phyloP scores from a whole-genome alignment of 2,113 vertebrate species.

The Heloderma charlesbogerti region DNA sequence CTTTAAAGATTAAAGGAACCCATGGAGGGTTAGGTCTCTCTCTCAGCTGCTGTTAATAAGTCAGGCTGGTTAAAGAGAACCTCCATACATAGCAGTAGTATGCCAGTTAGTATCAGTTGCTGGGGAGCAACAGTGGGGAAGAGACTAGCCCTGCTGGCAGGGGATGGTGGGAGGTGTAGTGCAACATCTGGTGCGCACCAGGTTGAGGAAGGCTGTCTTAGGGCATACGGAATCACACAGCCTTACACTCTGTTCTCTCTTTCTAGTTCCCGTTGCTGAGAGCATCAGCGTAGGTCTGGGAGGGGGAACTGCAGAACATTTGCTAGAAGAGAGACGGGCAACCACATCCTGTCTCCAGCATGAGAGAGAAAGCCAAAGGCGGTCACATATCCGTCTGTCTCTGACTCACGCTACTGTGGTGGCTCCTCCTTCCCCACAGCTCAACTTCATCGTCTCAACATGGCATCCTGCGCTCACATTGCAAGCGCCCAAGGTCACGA shows the following conservation, averaged over 20 bases:
- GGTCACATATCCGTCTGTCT: not conserved
- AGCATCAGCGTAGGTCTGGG: not conserved
- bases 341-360: conserved; percentile 26
- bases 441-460: too few species aligned
- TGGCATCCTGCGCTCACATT: too few species aligned
- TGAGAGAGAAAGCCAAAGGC: conserved; percentile 6
- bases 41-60: too few species aligned
- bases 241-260: not conserved
- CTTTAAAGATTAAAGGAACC: too few species aligned
- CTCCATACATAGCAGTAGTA: not conserved
- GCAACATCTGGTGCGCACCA: not conserved
- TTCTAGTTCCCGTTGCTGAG: not conserved
- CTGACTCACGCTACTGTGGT: not conserved
- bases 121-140: not conserved
- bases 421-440: too few species aligned
- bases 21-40: too few species aligned
- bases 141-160: not conserved
- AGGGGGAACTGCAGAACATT: not conserved
- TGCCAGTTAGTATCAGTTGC: not conserved
- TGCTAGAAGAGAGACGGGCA: not conserved
- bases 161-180: not conserved
- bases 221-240: not conserved
- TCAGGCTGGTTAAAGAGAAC: not conserved
- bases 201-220: not conserved
- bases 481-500: not conserved